These are phyloP conservation scores for Rhodinocichla rosea DNA, from an alignment of 2,113 vertebrate genomes.

Conservation along the genomic window DNA sequence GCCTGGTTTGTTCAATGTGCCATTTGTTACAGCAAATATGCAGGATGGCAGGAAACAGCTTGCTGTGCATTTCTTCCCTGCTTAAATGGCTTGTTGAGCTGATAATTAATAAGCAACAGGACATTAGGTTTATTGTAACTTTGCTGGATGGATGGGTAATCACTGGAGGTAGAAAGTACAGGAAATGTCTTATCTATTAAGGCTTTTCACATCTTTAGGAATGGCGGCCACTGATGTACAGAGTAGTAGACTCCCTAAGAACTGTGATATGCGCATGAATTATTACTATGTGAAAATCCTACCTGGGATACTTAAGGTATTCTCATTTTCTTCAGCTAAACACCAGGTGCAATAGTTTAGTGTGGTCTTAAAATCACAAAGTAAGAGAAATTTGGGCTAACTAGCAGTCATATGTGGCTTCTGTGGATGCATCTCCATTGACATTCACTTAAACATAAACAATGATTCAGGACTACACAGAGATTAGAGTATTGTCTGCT, in stretches of 20 bases:
- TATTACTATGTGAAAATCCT: not conserved
- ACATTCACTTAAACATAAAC: not conserved
- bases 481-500: not conserved
- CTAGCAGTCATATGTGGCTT: not conserved
- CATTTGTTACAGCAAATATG: not conserved
- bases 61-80: not conserved
- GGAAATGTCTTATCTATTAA: not conserved
- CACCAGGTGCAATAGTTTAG: not conserved
- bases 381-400: not conserved
- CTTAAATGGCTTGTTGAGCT: slow-evolving; percentile 20
- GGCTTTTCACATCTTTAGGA: not conserved
- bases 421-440: fast-evolving
- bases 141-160: not conserved
- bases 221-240: not conserved
- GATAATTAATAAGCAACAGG: slow-evolving; percentile 48
- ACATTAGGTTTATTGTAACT: not conserved
- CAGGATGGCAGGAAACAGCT: not conserved
- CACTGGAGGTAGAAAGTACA: not conserved
- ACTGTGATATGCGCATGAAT: not conserved
- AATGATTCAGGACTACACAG: not conserved
- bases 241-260: not conserved
- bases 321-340: not conserved
- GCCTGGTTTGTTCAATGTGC: not conserved
- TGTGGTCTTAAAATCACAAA: not conserved
- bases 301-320: not conserved